Evolutionary conservation across 2,797 vertebrate genomes (phyloP), one percentile per base, ranked within the genome.

Genomic region (Dromococcyx pavoninus): DNA sequence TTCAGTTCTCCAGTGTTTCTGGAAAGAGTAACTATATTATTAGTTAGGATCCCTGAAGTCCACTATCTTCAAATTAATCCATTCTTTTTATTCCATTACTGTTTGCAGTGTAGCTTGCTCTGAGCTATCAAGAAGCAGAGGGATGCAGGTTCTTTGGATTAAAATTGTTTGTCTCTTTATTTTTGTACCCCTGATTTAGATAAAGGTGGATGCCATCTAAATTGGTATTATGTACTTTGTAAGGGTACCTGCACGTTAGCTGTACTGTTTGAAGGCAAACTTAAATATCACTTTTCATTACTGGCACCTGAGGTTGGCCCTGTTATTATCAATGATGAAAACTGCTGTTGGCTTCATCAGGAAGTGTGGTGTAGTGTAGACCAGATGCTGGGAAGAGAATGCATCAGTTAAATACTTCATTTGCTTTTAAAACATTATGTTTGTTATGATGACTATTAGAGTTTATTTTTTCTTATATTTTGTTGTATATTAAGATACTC

Each of bases 141-240:
- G 39, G 35, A 54, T 32, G 8, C 24, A 41, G 50, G 39, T 44
- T 71, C 76, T 91, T 54, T 75, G 66, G 56, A 75, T 91, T 96
- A 53, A 93, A 95, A 75, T 74, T 94, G 54, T 89, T 92, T 93
- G 79, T 86, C 83, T 86, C 70, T 79, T 81, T 82, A 57, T 71
- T 90, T 90, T 88, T 88, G 60, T 60, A 28, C 66, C 51, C 88
- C 56, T 91, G 64, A 81, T 91, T 93, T 73, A 84, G 88, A 88
- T 70, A 70, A 88, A 82, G 66, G 70, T 91, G 86, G 84, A 90
- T 58, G 62, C 66, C 4, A 0, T 21, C 77, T 93, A 73, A 88
- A 88, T 78, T 39, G 70, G 56, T 58, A 27, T 76, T 88, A 48
- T 24, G 30, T 70, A 75, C 58, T 75, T 78, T 80, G 25, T 75